These are phyloP conservation scores for Brachionus asplanchnoidis DNA, from an alignment of 1,140 invertebrate genomes.

Conservation along the genomic window DNA sequence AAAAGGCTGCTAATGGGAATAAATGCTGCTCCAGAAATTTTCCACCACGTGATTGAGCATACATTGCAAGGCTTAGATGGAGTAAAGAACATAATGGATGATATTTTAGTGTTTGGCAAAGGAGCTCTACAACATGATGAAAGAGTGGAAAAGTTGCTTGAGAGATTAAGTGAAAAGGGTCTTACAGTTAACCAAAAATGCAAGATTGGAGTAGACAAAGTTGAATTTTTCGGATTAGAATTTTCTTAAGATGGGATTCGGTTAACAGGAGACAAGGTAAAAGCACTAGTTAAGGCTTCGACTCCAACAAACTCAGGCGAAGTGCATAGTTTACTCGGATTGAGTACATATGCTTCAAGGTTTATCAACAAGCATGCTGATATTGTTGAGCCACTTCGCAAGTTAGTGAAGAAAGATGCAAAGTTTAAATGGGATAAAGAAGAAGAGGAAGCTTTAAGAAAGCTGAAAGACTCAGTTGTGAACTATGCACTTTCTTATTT, in stretches of 20 bases:
- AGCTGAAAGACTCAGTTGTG: constrained; percentile 43
- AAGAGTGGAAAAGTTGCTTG: constrained; percentile 45
- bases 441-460: constrained; percentile 19
- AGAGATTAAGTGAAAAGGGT: constrained; percentile 43
- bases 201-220: constrained; percentile 46
- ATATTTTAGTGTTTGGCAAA: constrained; percentile 46
- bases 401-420: constrained; percentile 42
- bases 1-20: constrained; percentile 45
- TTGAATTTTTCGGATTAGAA: constrained; percentile 54
- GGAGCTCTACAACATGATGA: constrained; percentile 44
- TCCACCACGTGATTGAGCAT: constrained; percentile 43
- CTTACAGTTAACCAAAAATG: constrained; percentile 54
- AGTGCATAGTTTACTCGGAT: constrained; percentile 46
- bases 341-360: constrained; percentile 45
- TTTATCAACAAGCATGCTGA: constrained; percentile 43
- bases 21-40: constrained; percentile 45
- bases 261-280: constrained; percentile 52
- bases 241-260: constrained; percentile 45
- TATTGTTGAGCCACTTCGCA: constrained; percentile 42
- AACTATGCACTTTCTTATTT: background rate
- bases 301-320: constrained; percentile 43
- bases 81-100: constrained; percentile 44
- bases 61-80: too few species aligned
- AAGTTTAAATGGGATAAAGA: constrained; percentile 40
- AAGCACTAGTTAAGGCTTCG: constrained; percentile 32